Evolutionary conservation across 2,113 vertebrate genomes (phyloP).

Genomic region (Zosterops japonicus): DNA sequence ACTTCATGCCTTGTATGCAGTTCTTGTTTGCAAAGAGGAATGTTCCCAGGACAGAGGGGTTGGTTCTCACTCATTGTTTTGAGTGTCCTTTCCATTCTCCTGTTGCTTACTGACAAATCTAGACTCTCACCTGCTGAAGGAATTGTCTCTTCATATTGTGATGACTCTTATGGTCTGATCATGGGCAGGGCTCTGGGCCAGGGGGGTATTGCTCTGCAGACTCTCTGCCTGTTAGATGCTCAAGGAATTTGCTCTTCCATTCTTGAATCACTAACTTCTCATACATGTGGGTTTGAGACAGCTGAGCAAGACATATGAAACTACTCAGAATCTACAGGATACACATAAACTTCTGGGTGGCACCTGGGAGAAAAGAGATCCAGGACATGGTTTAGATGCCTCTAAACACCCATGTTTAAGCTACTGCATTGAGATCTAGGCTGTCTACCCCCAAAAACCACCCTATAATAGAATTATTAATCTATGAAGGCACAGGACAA

Average conservation of each 20-base stretch:
- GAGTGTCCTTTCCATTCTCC: background rate
- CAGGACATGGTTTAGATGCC: background rate
- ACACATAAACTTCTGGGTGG: background rate
- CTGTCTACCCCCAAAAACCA: fast-evolving
- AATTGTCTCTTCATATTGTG: background rate
- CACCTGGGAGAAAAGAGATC: background rate
- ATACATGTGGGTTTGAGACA: background rate
- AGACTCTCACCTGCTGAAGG: background rate
- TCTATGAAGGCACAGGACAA: background rate
- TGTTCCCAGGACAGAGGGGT: background rate
- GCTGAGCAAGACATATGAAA: background rate
- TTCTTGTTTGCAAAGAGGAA: background rate
- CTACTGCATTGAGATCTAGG: background rate
- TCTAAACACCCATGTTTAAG: background rate
- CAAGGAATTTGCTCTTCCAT: background rate
- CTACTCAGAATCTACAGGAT: background rate
- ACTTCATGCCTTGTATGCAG: fast-evolving
- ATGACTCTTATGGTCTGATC: background rate
- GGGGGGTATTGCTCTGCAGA: background rate
- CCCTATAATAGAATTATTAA: background rate
- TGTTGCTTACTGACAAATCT: background rate
- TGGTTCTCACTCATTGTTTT: background rate
- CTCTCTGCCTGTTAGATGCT: background rate
- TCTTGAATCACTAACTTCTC: background rate
- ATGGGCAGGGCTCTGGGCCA: background rate